Percentiles rank a stretch among this genome's conserved stretches.
Evolutionary conservation across 2,113 vertebrate species (phyloP).

Genomic region (Cinclus cinclus): DNA sequence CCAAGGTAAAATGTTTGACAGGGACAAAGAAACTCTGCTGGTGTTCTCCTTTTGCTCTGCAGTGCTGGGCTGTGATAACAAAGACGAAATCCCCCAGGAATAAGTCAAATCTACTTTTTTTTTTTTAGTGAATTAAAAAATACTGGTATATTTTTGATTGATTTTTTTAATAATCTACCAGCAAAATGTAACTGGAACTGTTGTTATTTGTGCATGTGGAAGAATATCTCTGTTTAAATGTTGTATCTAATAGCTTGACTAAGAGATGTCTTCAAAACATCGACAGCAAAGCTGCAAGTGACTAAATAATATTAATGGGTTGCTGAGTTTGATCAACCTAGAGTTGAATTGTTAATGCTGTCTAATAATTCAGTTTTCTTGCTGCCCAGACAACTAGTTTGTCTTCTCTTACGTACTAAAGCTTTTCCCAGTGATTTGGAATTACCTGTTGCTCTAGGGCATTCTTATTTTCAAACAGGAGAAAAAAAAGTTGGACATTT

Average conservation of each 20-base stretch:
- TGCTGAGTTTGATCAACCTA: background rate
- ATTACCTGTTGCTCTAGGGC: background rate
- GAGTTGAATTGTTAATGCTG: background rate
- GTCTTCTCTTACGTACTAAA: background rate
- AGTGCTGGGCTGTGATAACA: background rate
- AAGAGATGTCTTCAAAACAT: background rate
- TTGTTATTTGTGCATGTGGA: background rate
- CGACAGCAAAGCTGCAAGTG: background rate
- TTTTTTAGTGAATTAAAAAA: background rate
- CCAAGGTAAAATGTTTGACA: background rate
- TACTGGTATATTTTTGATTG: background rate
- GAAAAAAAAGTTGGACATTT: background rate
- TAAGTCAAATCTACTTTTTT: accelerated
- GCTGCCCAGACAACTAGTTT: background rate
- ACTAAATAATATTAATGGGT: background rate
- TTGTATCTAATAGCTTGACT: background rate
- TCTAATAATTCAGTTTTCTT: background rate
- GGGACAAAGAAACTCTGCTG: background rate
- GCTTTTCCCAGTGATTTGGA: background rate
- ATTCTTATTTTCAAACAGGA: background rate
- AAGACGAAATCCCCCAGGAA: background rate
- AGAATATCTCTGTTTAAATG: background rate
- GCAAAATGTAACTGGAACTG: background rate
- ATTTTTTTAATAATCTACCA: background rate
- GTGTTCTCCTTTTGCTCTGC: background rate